These are phyloP conservation scores for Propsilocerus akamusi DNA, from an alignment of 1,140 invertebrate species.

Conservation along the genomic window DNA sequence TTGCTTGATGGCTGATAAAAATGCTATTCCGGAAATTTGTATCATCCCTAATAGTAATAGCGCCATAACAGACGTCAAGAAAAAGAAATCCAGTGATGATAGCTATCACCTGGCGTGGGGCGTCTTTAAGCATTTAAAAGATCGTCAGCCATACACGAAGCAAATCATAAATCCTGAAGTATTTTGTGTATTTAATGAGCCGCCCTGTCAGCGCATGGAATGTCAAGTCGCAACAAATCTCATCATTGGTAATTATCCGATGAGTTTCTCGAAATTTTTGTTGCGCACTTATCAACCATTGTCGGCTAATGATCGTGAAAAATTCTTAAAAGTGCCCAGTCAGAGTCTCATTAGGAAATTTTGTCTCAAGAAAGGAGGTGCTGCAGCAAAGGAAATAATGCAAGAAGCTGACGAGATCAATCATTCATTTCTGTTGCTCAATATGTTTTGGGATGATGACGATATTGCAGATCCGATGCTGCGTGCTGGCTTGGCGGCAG, in stretches of 20 bases:
- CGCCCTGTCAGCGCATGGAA: slow-evolving; percentile 1
- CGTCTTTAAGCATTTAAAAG: slow-evolving; percentile 15
- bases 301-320: neutral
- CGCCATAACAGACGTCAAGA: slow-evolving; percentile 6
- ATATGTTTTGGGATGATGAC: slow-evolving; percentile 1
- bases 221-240: slow-evolving; percentile 5
- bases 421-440: neutral
- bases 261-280: slow-evolving; percentile 6
- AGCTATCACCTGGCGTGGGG: slow-evolving; percentile 23
- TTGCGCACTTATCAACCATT: slow-evolving; percentile 4
- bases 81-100: slow-evolving; percentile 11
- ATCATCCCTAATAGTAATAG: neutral
- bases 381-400: neutral
- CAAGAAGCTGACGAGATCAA: neutral
- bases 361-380: neutral
- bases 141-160: slow-evolving; percentile 6
- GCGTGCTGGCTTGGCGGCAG: neutral
- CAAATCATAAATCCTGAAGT: neutral
- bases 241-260: slow-evolving; percentile 3
- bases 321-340: slow-evolving; percentile 1
- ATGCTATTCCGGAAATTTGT: slow-evolving; percentile 9
- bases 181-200: slow-evolving; percentile 5
- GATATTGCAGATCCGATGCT: neutral
- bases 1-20: slow-evolving; percentile 21
- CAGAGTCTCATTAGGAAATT: neutral